Evolutionary conservation across 2,113 vertebrate genomes (phyloP), one percentile per base, ranked within the genome.

Genomic region (Triplophysa rosa): DNA sequence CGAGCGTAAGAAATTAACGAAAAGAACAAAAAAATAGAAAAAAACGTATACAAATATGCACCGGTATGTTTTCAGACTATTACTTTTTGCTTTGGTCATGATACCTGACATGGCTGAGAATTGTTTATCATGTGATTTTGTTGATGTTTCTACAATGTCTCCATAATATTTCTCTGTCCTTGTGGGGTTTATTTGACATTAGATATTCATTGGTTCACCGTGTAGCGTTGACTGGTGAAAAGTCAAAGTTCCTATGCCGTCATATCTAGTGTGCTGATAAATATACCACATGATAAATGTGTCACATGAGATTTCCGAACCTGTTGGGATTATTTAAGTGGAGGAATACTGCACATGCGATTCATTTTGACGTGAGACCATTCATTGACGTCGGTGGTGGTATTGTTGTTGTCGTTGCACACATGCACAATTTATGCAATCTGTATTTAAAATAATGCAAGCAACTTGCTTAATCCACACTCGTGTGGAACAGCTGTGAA

Each of bases 351-450:
- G 42, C 67, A 71, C 45, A 26, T 23, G 71, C 9, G 56, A 78
- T 83, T 68, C 75, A 70, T 47, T 62, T 86, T 84, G 80, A 85
- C 80, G 84, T 87, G 82, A 84, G 86, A 83, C 68, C 59, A 54
- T 87, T 85, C 84, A 77, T 84, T 42, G 47, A 81, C 87, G 86
- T 87, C 87, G 86, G 82, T 88, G 86, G 81, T 86, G 86, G 83
- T 85, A 84, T 87, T 85, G 83, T 82, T 84, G 77, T 86, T 82
- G 81, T 87, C 66, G 82, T 87, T 84, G 78, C 87, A 84, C 89
- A 85, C 82, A 77, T 84, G 70, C 86, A 86, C 85, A 81, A 42
- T 86, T 86, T 90, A 92, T 91, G 91, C 90, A 91, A 91, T 90
- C 80, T 86, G 78, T 84, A 87, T 87, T 85, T 84, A 81, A 77